These are phyloP conservation scores for Zoanthus sociatus DNA, from an alignment of 92 coral and sea anemone genomes.

Conservation along the genomic window DNA sequence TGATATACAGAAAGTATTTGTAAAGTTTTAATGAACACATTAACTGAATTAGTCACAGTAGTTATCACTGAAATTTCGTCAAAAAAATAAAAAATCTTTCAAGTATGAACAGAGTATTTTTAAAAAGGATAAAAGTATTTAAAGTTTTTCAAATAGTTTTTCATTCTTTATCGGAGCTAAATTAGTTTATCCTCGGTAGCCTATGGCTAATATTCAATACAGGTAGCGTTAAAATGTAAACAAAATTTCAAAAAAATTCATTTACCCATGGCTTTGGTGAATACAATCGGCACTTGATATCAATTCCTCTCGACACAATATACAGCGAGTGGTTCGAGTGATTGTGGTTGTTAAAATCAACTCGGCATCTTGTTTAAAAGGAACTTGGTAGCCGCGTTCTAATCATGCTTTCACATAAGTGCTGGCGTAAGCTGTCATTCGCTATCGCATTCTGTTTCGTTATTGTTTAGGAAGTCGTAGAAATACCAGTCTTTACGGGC, in stretches of 20 bases:
- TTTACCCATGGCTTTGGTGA: conserved; percentile 32
- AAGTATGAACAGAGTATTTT: background rate
- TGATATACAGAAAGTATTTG: background rate
- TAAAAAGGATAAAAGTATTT: background rate
- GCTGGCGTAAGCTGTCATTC: background rate
- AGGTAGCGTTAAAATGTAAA: background rate
- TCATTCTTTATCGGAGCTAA: background rate
- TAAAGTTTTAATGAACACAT: background rate
- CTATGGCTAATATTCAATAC: background rate
- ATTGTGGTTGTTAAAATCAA: background rate
- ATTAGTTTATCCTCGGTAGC: background rate
- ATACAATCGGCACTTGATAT: background rate
- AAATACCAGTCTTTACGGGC: no score
- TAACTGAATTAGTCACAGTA: background rate
- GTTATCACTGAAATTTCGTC: no score
- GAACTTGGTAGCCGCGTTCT: background rate
- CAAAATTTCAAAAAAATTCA: background rate
- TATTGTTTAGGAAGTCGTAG: background rate
- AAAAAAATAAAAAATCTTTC: no score
- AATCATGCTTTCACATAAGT: background rate
- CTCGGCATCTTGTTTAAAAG: background rate
- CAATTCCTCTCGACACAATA: background rate
- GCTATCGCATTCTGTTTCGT: background rate
- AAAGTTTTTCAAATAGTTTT: background rate
- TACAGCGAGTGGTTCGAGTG: background rate